Evolutionary conservation across 2,113 vertebrate genomes (phyloP).

Genomic region (Podiceps cristatus): DNA sequence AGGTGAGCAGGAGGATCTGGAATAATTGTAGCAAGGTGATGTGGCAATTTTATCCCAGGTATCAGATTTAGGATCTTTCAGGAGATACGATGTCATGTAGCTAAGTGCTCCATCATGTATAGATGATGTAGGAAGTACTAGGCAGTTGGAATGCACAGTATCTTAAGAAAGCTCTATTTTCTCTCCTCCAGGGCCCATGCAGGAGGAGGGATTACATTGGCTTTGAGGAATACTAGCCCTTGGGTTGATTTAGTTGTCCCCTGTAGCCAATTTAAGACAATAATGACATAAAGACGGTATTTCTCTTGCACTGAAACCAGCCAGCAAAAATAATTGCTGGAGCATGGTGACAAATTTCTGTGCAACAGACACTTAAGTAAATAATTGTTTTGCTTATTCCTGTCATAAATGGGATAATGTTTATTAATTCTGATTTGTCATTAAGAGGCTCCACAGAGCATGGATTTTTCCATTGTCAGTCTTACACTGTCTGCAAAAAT

Average conservation of each 20-base stretch:
- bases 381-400: background rate
- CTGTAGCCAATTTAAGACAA: background rate
- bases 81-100: background rate
- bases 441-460: background rate
- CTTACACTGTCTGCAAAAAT: background rate
- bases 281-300: background rate
- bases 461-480: slow-evolving; percentile 11
- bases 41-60: background rate
- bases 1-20: background rate
- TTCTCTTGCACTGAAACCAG: background rate
- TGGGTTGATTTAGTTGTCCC: background rate
- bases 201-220: background rate
- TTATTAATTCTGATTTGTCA: background rate
- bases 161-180: background rate
- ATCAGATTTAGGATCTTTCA: background rate
- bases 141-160: background rate
- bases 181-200: rapidly evolving
- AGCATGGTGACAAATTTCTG: background rate
- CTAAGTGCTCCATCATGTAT: background rate
- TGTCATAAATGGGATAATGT: background rate
- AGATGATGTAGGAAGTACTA: background rate
- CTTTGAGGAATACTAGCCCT: background rate
- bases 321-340: background rate
- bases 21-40: background rate
- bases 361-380: background rate